Evolutionary conservation across 2,113 vertebrate species (phyloP), one percentile per base, ranked within the genome.

Genomic region (Lates calcarifer): DNA sequence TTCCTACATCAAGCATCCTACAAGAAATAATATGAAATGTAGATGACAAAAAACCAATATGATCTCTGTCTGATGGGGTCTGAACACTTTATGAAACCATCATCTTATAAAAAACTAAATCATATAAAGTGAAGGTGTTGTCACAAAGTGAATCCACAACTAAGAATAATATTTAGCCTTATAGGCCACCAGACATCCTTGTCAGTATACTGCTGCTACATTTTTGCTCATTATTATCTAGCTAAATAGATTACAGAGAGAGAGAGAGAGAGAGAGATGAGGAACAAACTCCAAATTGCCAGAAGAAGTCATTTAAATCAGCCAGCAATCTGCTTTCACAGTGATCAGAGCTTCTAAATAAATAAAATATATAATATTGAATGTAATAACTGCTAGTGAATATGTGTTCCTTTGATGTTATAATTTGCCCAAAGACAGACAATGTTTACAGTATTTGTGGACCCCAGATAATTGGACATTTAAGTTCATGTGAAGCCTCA

Each of bases 401-500:
- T 71, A 65, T 47, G 66, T 6, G 14, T 15, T 29, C 12, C 63
- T 45, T 14, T 74, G 13, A 77, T 45, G 56, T 67, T 51, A 47
- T 7, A 43, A 60, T 63, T 66, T 51, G 1, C 22, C 66, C 17
- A 45, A 8, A 63, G 57, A 69, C 5, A 29, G 41, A 57, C 33
- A n/a, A 60, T 74, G 20, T 72, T 47, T 60, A 74, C 28, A 47
- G 35, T 73, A 64, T 43, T 41, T 60, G n/a, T 35, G 20, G 73
- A 39, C 39, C 55, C 11, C 61, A 55, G 41, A 82, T 72, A 83
- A 68, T 37, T 58, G 41, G 65, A 18, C 2, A 0, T 39, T 33
- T 45, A 5, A 60, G n/a, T 65, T 24, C 1, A 47, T 31, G 67
- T 62, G 67, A 45, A 41, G 41, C 31, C 62, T 74, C 45, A 22